Evolutionary conservation across 2,888 invertebrate genomes (phyloP).

Genomic region (Zonitis immaculata): DNA sequence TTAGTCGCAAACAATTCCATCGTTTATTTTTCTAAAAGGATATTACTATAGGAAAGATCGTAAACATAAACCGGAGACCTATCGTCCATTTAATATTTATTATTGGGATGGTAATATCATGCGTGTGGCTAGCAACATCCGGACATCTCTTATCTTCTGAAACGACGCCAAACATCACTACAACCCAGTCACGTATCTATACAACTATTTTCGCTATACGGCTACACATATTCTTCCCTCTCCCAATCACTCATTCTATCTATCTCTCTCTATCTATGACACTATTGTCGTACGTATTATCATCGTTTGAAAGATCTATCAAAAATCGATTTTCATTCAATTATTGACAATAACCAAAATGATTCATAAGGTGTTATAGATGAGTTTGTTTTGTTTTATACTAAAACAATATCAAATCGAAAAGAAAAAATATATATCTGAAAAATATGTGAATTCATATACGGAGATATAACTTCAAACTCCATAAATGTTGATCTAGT

Average conservation of each 20-base stretch:
- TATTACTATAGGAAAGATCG: neutral
- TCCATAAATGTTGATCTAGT: conserved; percentile 14
- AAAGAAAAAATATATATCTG: conserved; percentile 25
- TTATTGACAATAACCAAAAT: neutral
- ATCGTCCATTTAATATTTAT: conserved; percentile 9
- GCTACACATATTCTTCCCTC: neutral
- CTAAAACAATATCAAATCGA: too few species aligned
- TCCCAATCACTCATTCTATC: neutral
- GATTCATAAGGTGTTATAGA: conserved; percentile 12
- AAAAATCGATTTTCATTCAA: neutral
- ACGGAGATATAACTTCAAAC: too few species aligned
- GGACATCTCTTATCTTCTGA: conserved; percentile 3
- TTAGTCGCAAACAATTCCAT: neutral
- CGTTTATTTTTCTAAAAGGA: neutral
- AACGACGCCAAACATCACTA: conserved; percentile 2
- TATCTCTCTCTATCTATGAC: neutral
- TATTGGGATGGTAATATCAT: conserved; percentile 8
- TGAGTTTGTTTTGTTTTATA: conserved; percentile 15
- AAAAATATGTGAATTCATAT: conserved; percentile 17
- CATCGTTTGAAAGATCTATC: neutral
- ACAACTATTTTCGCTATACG: neutral
- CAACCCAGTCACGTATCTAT: conserved; percentile 1
- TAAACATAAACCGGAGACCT: conserved; percentile 7
- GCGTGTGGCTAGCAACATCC: conserved; percentile 5
- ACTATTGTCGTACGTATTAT: neutral